Base-by-base conservation (phyloP, 2,113 vertebrate species). In the Melanostigma gelatinosum region DNA sequence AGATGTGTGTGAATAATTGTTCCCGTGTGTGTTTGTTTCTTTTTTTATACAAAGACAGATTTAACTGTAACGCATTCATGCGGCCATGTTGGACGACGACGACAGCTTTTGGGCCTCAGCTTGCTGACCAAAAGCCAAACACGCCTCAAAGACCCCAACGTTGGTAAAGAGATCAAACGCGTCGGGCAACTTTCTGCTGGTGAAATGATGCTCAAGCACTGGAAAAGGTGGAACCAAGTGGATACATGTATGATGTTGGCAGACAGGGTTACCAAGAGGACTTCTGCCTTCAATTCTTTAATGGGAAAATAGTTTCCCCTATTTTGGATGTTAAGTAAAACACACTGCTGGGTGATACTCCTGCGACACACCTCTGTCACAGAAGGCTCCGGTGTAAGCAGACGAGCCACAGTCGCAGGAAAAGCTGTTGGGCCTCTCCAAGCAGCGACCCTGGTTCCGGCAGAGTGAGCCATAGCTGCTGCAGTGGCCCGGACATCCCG, bases 401-500 rank as follows among this genome's bases (percentile, higher is more conserved):
- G 97, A 97, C 8, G 90, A 91, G 40, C 92, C 88, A 32, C 98
- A 99, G 91, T 99, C 95, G 29, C 98, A 99, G 64, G 93, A 95
- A 89, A 98, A 97, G 67, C 98, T 96, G 36, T 70, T 95, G 78
- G 95, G 77, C 44, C 94, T 95, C 86, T 99, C 98, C 87, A 88
- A 92, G 69, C 98, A 99, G 50, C 76, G 94, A 29, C 97, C 98
- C 54, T 91, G 94, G 61, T 98, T 96, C 78, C 93, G 96, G 80
- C 98, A 99, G 48, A 99, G 85, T 22, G 92, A 95, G 34, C 97
- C 96, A 1, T 99, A 99, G 89, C 96, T 99, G 92, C 96, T 97
- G 90, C 98, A 99, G 79, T 99, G 97, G 8, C 98, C 98, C 16
- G 95, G 92, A 64, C 98, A 99, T 0, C 98, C 97, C 0, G 98